Evolutionary conservation across 2,888 invertebrate genomes (phyloP), one percentile per base, ranked within the genome.

Genomic region (Subacronicta megacephala): DNA sequence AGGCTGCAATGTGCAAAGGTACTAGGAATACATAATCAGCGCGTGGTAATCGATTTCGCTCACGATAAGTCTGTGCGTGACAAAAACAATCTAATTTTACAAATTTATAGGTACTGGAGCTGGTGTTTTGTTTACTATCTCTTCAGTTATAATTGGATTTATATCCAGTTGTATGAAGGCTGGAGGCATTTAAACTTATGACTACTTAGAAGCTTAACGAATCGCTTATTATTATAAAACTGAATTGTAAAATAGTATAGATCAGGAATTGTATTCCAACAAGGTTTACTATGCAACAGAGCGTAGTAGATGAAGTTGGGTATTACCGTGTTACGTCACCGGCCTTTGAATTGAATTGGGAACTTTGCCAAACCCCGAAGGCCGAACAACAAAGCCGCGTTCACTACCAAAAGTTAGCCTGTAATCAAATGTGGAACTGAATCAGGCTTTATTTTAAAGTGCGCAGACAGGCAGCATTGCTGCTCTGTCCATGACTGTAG

Each of bases 351-450:
- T 31, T 52, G 20, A 16, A 54, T 43, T 43, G 23, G 60, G 40
- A 51, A 43, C 42, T 36, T 42, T 54, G 43, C 60, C 66, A 60
- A 54, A 60, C 37, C 7, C 46, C 36, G 42, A 41, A 60, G 46
- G 50, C 17, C 15, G 50, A 47, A 44, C 36, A 65, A 36, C 36
- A 54, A 23, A 40, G 35, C n/a, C 12, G 15, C 35, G 23, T 4
- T n/a, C 23, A 35, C 18, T n/a, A 23, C 18, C 26, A 12, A 29
- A 57, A 57, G 35, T 56, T 36, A 13, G 35, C 41, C 43, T 33
- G 23, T 15, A 31, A 18, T 37, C 38, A 13, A 42, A 23, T 9
- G 23, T 26, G 16, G 10, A 26, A 33, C 9, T 38, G 13, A 37
- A 46, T 37, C 12, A 42, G 29, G 33, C 16, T 31, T 57, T 10